Conservation (phyloP, 2,888 invertebrate species). For the Pharmacophagus antenor region DNA sequence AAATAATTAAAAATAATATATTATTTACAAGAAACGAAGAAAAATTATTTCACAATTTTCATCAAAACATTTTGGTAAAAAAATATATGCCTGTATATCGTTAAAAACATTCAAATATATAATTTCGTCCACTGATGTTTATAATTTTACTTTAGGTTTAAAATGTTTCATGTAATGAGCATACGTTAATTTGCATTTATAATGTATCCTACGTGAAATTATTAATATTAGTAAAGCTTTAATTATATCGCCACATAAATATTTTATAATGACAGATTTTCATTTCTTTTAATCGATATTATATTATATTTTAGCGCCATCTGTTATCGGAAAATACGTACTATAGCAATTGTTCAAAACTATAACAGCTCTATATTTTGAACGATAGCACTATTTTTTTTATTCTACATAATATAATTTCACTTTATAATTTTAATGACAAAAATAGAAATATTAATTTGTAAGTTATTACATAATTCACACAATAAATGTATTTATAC, state of each 20-base stretch:
- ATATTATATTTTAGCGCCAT: conserved; percentile 8
- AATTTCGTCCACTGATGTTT: neutral
- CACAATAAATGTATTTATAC: conserved; percentile 19
- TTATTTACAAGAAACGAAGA: conserved; percentile 54
- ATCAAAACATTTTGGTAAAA: neutral
- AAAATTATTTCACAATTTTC: neutral
- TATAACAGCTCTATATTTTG: neutral
- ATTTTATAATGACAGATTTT: neutral
- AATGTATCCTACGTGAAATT: neutral
- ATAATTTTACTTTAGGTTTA: neutral
- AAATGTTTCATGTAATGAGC: neutral
- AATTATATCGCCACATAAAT: conserved; percentile 12
- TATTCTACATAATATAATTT: neutral
- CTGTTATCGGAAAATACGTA: neutral
- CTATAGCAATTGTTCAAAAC: neutral
- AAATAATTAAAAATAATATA: conserved; percentile 40
- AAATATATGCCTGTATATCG: neutral
- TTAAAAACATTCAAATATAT: neutral
- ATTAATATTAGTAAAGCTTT: conserved; percentile 33
- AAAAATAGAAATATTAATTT: neutral
- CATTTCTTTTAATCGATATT: neutral
- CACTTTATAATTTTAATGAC: neutral
- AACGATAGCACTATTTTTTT: conserved; percentile 10
- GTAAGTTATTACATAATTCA: conserved; percentile 18
- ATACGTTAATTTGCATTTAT: neutral